Evolutionary conservation across 2,888 invertebrate species (phyloP).

Genomic region (Tillus elongatus): DNA sequence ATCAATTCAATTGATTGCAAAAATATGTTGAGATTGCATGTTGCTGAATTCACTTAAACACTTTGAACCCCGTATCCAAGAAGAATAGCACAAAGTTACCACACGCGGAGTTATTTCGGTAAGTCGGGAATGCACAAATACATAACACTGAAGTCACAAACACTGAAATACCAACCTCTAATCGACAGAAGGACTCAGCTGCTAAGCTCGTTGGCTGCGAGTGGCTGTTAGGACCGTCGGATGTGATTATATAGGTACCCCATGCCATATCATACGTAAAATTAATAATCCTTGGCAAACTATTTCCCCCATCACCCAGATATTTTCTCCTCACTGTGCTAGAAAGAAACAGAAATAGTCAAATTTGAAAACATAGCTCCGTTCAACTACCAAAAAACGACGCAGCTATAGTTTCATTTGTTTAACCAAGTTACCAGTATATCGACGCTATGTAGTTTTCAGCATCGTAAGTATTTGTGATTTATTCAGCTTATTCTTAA

Average conservation of each 20-base stretch:
- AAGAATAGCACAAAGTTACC: too few relatives aligned
- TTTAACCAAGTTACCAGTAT: background rate
- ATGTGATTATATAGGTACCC: slow-evolving; percentile 2
- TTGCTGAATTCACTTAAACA: too few relatives aligned
- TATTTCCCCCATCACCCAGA: slow-evolving; percentile 1
- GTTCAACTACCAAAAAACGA: background rate
- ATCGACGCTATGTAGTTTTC: too few relatives aligned
- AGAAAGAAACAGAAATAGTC: slow-evolving; percentile 1
- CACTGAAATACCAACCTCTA: slow-evolving; percentile 1
- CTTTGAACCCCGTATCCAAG: too few relatives aligned
- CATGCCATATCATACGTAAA: background rate
- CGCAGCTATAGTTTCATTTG: slow-evolving; percentile 2
- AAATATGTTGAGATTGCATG: too few relatives aligned
- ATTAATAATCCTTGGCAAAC: slow-evolving; percentile 1
- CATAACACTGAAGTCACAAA: too few relatives aligned
- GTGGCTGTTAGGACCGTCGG: background rate
- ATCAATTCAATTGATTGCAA: too few relatives aligned
- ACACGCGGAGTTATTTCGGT: too few relatives aligned
- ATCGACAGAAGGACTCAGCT: background rate
- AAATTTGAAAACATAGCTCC: background rate
- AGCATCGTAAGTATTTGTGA: too few relatives aligned
- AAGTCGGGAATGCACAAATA: too few relatives aligned
- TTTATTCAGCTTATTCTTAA: too few relatives aligned
- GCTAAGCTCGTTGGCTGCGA: slow-evolving; percentile 1
- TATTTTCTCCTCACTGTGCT: background rate